phyloP scores from a whole-genome alignment of 37 sponge, comb jelly and placozoan genomes.

The Diacarnus erythraeanus region DNA sequence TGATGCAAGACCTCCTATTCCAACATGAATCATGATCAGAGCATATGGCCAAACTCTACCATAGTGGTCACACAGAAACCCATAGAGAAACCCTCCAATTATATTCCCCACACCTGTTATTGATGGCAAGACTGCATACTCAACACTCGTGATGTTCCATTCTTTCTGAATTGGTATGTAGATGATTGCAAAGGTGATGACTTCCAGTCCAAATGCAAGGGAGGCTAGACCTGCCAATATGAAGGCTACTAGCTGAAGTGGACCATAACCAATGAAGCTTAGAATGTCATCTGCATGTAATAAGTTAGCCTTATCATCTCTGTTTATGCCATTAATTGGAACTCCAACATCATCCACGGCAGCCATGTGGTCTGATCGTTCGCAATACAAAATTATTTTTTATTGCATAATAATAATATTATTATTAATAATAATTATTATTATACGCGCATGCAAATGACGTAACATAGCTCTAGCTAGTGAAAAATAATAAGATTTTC shows the following conservation, averaged over 20 bases:
- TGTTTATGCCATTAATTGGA: no score
- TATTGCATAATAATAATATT: no score
- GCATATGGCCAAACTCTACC: slow-evolving; percentile 58
- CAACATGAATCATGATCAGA: slow-evolving; percentile 4
- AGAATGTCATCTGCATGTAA: slow-evolving; percentile 25
- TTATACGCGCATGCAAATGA: no score
- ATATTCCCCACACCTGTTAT: slow-evolving; percentile 24
- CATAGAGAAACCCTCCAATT: slow-evolving; percentile 20
- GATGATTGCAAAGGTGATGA: slow-evolving; percentile 20
- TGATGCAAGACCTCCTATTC: slow-evolving; percentile 30
- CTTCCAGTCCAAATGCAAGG: slow-evolving; percentile 17
- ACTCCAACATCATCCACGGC: no score
- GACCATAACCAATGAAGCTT: slow-evolving; percentile 33
- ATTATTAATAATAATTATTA: no score
- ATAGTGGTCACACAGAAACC: slow-evolving; percentile 29
- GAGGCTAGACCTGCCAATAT: slow-evolving; percentile 10
- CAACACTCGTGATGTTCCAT: slow-evolving; percentile 11
- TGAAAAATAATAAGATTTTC: no score
- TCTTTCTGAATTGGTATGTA: background rate
- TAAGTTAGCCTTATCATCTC: no score
- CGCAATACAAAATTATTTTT: no score
- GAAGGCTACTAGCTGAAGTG: slow-evolving; percentile 29
- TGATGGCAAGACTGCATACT: slow-evolving; percentile 39
- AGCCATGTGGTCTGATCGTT: no score
- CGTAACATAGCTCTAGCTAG: no score